Evolutionary conservation across 2,113 vertebrate species (phyloP), one percentile per base, ranked within the genome.

Genomic region (Strix aluco): DNA sequence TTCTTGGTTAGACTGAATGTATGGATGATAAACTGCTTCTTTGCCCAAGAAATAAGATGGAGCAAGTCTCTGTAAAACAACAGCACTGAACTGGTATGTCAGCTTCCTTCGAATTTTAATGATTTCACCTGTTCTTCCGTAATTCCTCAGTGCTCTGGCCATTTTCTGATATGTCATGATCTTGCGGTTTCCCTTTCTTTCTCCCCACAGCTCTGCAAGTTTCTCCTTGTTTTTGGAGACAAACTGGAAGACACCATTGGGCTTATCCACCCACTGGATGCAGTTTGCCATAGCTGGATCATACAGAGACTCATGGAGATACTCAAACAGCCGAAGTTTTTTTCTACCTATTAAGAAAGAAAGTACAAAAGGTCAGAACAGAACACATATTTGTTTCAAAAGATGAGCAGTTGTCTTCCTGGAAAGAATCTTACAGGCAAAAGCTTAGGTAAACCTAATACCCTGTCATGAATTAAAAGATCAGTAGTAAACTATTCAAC

Each of bases 121-220:
- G 78, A 99, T 99, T 98, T 99, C 99, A 4, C 99, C 99, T 2
- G 99, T 99, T 97, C 99, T 99, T 96, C 99, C 99, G 40, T 99
- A 99, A 98, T 99, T 99, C 63, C 99, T 98, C 73, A 99, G 98
- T 4, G 99, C 99, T 82, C 99, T 98, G 32, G 99, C 99, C 99
- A 99, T 99, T 98, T 99, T 99, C 98, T 99, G 99, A 44, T 99
- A 99, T 40, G 99, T 99, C 99, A 99, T 99, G 90, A 98, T 98
- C 97, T 99, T 99, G 86, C 99, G 98, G 97, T 99, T 99, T 86
- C 99, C 99, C 92, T 99, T 99, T 88, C 99, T 98, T 93, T 99
- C 98, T 62, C 99, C 99, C 99, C 99, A 99, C 86, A 99, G 98
- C 96, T 99, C 99, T 8, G 99, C 99, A 94, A 99, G 98, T 97